phyloP scores from a whole-genome alignment of 2,113 vertebrate species.

The Pteruthius melanotis region DNA sequence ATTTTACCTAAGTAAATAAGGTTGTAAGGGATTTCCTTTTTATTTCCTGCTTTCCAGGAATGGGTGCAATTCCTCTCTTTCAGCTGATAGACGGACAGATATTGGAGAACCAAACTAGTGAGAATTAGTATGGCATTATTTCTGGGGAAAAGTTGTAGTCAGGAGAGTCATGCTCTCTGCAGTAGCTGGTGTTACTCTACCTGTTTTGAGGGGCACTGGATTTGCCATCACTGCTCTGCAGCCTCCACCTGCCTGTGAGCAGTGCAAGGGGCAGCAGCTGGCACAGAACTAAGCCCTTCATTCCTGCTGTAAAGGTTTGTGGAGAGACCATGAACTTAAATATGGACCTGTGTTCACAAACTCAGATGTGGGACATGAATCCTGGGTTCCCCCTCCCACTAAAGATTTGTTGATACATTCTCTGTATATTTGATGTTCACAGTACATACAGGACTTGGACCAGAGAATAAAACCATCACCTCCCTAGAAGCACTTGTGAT shows the following conservation, averaged over 20 bases:
- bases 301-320: fast-evolving
- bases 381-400: not conserved
- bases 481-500: not conserved
- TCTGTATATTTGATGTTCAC: not conserved
- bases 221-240: fast-evolving
- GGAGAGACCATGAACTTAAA: not conserved
- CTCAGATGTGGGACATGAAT: not conserved
- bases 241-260: not conserved
- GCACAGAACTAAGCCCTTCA: not conserved
- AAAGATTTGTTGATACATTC: fast-evolving
- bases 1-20: not conserved
- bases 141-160: not conserved
- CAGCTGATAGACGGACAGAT: not conserved
- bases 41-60: not conserved
- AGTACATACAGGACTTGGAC: not conserved
- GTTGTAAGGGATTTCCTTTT: not conserved
- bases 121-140: not conserved
- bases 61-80: not conserved
- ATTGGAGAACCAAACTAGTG: fast-evolving
- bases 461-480: not conserved
- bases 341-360: not conserved
- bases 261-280: not conserved
- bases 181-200: not conserved
- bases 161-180: not conserved
- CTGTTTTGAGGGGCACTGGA: not conserved